These are phyloP conservation scores for Achlya flavicornis DNA, from an alignment of 2,888 invertebrate genomes.

Conservation along the genomic window DNA sequence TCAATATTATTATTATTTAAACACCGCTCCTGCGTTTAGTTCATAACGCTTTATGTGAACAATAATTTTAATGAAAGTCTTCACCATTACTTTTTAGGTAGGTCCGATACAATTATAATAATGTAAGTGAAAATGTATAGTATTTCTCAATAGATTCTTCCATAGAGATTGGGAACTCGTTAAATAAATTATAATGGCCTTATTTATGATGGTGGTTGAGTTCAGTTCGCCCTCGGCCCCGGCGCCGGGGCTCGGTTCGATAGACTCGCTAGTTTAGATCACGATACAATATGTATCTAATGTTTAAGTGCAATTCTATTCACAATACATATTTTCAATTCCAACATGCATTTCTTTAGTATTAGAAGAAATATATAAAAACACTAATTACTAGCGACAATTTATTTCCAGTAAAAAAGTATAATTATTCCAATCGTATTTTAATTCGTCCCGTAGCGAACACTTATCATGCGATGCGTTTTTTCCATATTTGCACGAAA, in stretches of 20 bases:
- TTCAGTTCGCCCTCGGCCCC: slow-evolving; percentile 39
- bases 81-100: slow-evolving; percentile 75
- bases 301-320: slow-evolving; percentile 57
- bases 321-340: slow-evolving; percentile 40
- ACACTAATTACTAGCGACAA: slow-evolving; percentile 27
- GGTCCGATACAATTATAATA: slow-evolving; percentile 78
- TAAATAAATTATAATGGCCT: slow-evolving; percentile 67
- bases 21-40: slow-evolving; percentile 54
- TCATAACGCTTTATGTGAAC: slow-evolving; percentile 60
- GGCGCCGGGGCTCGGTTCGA: slow-evolving; percentile 26
- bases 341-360: slow-evolving; percentile 56
- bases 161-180: slow-evolving; percentile 56
- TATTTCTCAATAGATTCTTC: slow-evolving; percentile 73
- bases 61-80: slow-evolving; percentile 63
- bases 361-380: slow-evolving; percentile 37
- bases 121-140: slow-evolving; percentile 80
- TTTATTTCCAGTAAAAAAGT: slow-evolving; percentile 20
- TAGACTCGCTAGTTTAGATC: slow-evolving; percentile 75
- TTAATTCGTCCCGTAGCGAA: slow-evolving; percentile 43
- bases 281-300: slow-evolving; percentile 47
- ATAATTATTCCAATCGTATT: slow-evolving; percentile 24
- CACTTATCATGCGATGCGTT: slow-evolving; percentile 38
- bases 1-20: slow-evolving; percentile 50
- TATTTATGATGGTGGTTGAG: slow-evolving; percentile 60
- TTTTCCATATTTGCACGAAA: slow-evolving; percentile 38